phyloP scores from a whole-genome alignment of 2,888 invertebrate species.

The Exephanes ischioxanthus region DNA sequence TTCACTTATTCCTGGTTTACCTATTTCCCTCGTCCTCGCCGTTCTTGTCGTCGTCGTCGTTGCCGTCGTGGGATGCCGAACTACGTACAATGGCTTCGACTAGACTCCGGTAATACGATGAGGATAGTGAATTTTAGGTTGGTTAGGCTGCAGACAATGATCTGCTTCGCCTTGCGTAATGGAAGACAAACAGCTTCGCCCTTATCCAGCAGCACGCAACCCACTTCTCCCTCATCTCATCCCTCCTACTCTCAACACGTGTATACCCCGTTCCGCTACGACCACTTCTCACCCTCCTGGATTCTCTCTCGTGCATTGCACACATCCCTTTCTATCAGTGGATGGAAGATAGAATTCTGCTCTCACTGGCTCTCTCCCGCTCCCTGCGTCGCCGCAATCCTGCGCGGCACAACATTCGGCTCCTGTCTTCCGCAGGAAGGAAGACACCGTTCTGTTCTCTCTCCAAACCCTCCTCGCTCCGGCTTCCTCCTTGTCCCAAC shows the following conservation, averaged over 20 bases:
- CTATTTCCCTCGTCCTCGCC: conserved; percentile 16
- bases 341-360: not conserved
- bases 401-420: conserved; percentile 55
- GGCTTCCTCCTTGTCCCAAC: not conserved
- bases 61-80: conserved; percentile 70
- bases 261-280: conserved; percentile 38
- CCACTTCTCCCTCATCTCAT: conserved; percentile 47
- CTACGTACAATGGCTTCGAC: conserved; percentile 72
- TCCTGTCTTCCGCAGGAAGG: conserved; percentile 62
- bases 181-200: conserved; percentile 80
- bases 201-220: conserved; percentile 72
- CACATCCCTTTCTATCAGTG: conserved; percentile 9
- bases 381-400: conserved; percentile 55
- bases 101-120: conserved; percentile 75
- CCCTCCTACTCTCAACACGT: conserved; percentile 50
- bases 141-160: conserved; percentile 80
- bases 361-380: not conserved
- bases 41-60: conserved; percentile 36
- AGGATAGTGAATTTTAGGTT: conserved; percentile 78
- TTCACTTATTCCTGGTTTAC: conserved; percentile 23
- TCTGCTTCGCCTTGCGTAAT: conserved; percentile 80
- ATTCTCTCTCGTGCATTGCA: conserved; percentile 12
- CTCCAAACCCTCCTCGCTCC: not conserved
- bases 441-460: conserved; percentile 46
- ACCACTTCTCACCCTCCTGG: conserved; percentile 31